Evolutionary conservation across 2,113 vertebrate genomes (phyloP).

Genomic region (Brienomyrus longianalis): DNA sequence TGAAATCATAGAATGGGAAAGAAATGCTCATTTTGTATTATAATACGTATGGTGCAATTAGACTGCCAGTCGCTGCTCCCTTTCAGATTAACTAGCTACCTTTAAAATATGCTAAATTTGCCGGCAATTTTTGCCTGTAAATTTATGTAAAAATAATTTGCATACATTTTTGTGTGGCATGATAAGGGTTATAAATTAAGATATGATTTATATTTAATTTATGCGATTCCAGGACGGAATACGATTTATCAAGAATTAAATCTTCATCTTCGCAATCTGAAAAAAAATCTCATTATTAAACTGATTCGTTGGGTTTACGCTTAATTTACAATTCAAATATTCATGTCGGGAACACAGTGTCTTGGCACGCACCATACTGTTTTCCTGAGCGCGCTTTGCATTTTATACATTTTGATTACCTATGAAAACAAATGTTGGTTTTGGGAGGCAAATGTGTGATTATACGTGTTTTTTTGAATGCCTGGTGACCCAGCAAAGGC

Average conservation of each 20-base stretch:
- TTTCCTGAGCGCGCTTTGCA: conserved; percentile 1
- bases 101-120: conserved; percentile 15
- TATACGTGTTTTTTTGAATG: background rate
- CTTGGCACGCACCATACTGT: conserved; percentile 15
- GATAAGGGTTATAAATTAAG: conserved; percentile 32
- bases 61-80: background rate
- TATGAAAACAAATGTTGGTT: background rate
- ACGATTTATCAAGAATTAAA: conserved; percentile 39
- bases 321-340: conserved; percentile 42
- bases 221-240: conserved; percentile 26
- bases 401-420: conserved; percentile 32
- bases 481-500: background rate
- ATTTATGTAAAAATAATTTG: conserved; percentile 30
- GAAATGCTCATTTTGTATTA: background rate
- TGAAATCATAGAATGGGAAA: background rate
- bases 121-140: conserved; percentile 18
- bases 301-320: conserved; percentile 34
- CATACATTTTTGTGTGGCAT: conserved; percentile 31
- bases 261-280: conserved; percentile 36
- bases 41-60: background rate
- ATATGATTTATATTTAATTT: conserved; percentile 45
- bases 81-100: background rate
- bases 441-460: background rate
- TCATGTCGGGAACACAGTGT: conserved; percentile 20
- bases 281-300: conserved; percentile 36